Evolutionary conservation across 2,888 invertebrate genomes (phyloP).

Genomic region (Caenorhabditis parvicauda): DNA sequence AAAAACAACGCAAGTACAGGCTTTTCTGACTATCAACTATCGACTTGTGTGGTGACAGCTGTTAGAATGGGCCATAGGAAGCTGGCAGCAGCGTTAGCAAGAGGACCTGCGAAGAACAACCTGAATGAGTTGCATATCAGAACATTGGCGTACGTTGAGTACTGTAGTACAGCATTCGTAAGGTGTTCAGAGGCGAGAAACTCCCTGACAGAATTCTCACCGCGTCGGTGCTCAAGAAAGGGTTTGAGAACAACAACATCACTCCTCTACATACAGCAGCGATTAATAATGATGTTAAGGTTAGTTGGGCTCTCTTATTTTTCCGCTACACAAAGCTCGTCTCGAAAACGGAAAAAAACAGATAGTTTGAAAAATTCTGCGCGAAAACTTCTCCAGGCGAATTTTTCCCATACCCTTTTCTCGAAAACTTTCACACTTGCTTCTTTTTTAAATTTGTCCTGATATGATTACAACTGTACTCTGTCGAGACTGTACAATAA

Average conservation of each 20-base stretch:
- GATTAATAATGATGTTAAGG: slow-evolving; percentile 66
- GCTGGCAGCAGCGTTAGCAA: slow-evolving; percentile 26
- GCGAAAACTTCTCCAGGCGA: not conserved
- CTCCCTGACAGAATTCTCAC: slow-evolving; percentile 54
- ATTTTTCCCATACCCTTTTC: not conserved
- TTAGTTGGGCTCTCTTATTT: too few relatives aligned
- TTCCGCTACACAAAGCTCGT: too few relatives aligned
- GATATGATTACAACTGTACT: too few relatives aligned
- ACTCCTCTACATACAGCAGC: slow-evolving; percentile 68
- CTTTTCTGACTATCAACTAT: slow-evolving; percentile 7
- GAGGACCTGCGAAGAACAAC: slow-evolving; percentile 21
- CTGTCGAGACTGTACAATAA: not conserved
- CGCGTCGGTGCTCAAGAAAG: slow-evolving; percentile 65
- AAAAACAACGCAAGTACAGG: not conserved
- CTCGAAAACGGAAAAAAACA: too few relatives aligned
- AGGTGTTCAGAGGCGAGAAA: slow-evolving; percentile 53
- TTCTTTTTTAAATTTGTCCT: not conserved
- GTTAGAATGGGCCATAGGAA: slow-evolving; percentile 23
- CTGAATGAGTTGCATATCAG: slow-evolving; percentile 65
- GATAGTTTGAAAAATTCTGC: not conserved
- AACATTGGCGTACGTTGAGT: slow-evolving; percentile 22
- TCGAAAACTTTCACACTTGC: not conserved
- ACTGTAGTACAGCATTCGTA: not conserved
- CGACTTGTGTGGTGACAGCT: slow-evolving; percentile 18
- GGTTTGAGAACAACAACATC: slow-evolving; percentile 63